phyloP scores from a whole-genome alignment of 1,140 invertebrate species.

The Caenorhabditis latens region DNA sequence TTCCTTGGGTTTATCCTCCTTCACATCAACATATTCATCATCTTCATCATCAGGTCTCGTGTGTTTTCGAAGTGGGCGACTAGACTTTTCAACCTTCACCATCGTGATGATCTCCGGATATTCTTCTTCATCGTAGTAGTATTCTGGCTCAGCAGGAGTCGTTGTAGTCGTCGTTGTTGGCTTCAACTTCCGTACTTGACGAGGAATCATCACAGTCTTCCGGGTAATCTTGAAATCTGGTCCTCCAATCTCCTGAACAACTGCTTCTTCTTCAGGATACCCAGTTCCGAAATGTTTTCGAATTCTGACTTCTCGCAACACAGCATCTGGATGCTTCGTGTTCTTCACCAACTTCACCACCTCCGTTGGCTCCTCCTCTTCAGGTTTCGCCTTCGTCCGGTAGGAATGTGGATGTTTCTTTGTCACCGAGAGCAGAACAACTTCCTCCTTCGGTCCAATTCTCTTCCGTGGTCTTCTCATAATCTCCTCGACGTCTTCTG shows the following conservation, averaged over 20 bases:
- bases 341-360: slow-evolving; percentile 8
- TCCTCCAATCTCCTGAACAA: slow-evolving; percentile 23
- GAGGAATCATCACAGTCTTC: slow-evolving; percentile 29
- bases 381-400: background rate
- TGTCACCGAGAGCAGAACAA: slow-evolving; percentile 3
- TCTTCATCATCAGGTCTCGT: slow-evolving; percentile 26
- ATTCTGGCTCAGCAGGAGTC: slow-evolving; percentile 30
- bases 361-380: slow-evolving; percentile 20
- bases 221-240: background rate
- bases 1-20: background rate
- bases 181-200: slow-evolving; percentile 23
- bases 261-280: background rate
- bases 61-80: background rate
- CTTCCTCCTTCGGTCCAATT: slow-evolving; percentile 14
- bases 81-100: slow-evolving; percentile 5
- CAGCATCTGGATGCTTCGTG: background rate
- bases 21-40: slow-evolving; percentile 35
- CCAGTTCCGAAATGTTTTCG: slow-evolving; percentile 36
- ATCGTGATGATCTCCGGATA: background rate
- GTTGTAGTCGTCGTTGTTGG: slow-evolving; percentile 38
- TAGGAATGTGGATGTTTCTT: slow-evolving; percentile 33
- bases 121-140: slow-evolving; percentile 34
- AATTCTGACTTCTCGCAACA: slow-evolving; percentile 20
- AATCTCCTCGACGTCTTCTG: slow-evolving; percentile 32
- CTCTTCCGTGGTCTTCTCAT: slow-evolving; percentile 12